A percentile compares a stretch with the other conserved stretches of the same genome.
Conservation (phyloP, 2,797 vertebrate species). For the Helarctos malayanus region DNA sequence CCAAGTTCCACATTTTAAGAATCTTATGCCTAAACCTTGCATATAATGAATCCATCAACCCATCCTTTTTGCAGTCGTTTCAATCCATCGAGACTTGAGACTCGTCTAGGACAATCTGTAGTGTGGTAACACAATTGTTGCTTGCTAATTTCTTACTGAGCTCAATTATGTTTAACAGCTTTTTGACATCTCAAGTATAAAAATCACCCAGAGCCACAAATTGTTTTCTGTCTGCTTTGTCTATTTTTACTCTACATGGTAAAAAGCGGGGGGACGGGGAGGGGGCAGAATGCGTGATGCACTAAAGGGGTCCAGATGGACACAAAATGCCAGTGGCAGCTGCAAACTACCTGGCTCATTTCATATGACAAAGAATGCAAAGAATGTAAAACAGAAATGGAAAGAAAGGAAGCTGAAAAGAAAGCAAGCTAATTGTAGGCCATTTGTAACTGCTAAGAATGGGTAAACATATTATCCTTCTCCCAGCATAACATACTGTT, state of each 20-base stretch:
- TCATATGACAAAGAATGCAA: not conserved
- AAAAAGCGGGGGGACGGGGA: not conserved
- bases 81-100: constrained; percentile 54
- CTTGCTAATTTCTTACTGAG: constrained; percentile 76
- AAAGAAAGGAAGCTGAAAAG: constrained; percentile 70
- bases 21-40: not conserved
- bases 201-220: constrained; percentile 71
- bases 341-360: constrained; percentile 70
- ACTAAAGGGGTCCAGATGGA: constrained; percentile 70
- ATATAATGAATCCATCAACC: constrained; percentile 51
- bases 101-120: constrained; percentile 40
- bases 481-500: constrained; percentile 54
- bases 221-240: constrained; percentile 77
- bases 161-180: constrained; percentile 78
- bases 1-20: constrained; percentile 39
- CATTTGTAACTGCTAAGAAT: constrained; percentile 80
- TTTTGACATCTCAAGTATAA: constrained; percentile 78
- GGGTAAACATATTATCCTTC: constrained; percentile 75
- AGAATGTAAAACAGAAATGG: constrained; percentile 46
- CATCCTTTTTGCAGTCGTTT: constrained; percentile 75
- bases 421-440: constrained; percentile 59
- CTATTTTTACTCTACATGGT: constrained; percentile 69
- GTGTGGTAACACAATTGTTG: not conserved
- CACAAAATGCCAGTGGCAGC: constrained; percentile 62
- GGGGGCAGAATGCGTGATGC: constrained; percentile 53